phyloP scores from a whole-genome alignment of 2,888 invertebrate genomes.

The Orchestes rusci region DNA sequence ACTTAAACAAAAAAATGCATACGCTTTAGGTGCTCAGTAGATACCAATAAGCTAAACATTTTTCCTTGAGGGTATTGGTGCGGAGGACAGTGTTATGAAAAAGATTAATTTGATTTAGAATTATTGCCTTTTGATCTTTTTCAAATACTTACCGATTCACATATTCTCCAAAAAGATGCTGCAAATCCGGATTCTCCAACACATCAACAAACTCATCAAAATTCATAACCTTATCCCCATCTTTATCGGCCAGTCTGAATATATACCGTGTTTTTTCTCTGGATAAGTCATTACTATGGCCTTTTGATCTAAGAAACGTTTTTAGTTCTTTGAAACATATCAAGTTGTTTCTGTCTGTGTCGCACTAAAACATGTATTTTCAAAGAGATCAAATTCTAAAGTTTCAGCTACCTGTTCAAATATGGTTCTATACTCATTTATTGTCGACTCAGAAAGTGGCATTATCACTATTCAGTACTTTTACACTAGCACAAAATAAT shows the following conservation, averaged over 20 bases:
- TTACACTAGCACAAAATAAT: too few relatives aligned
- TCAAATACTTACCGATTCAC: constrained; percentile 48
- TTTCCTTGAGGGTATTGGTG: too few relatives aligned
- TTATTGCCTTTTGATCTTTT: not conserved
- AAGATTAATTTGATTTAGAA: not conserved
- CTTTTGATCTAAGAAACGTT: constrained; percentile 45
- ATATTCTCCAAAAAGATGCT: constrained; percentile 57
- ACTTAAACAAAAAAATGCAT: too few relatives aligned
- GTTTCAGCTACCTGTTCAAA: constrained; percentile 11
- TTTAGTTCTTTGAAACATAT: constrained; percentile 61
- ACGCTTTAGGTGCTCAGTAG: too few relatives aligned
- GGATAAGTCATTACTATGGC: constrained; percentile 29
- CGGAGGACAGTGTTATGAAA: too few relatives aligned
- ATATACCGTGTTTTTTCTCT: constrained; percentile 53
- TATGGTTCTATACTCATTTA: too few relatives aligned
- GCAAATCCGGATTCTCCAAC: constrained; percentile 53
- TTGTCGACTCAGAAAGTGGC: too few relatives aligned
- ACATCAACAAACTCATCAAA: constrained; percentile 65
- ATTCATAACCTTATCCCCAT: constrained; percentile 55
- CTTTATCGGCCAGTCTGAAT: constrained; percentile 56
- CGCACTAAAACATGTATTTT: constrained; percentile 51
- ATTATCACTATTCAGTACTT: too few relatives aligned
- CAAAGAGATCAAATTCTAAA: too few relatives aligned
- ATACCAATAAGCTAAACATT: too few relatives aligned
- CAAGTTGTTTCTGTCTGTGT: constrained; percentile 61